phyloP scores from a whole-genome alignment of 2,113 vertebrate genomes.

The Asarcornis scutulata region DNA sequence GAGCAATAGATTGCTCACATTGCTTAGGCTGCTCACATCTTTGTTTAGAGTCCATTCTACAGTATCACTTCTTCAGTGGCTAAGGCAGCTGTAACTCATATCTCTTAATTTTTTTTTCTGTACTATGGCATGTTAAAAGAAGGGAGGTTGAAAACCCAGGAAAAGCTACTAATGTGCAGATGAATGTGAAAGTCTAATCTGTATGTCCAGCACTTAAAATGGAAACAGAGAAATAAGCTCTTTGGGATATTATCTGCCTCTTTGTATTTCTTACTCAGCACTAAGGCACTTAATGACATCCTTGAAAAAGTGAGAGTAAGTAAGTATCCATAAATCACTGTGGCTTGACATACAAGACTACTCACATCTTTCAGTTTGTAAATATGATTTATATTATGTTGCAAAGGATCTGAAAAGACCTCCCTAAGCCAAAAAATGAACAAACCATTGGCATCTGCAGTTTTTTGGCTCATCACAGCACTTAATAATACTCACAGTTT shows the following conservation, averaged over 20 bases:
- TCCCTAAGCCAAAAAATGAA: neutral
- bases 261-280: neutral
- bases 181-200: neutral
- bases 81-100: neutral
- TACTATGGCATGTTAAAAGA: neutral
- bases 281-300: constrained; percentile 2
- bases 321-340: constrained; percentile 28
- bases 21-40: neutral
- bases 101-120: constrained; percentile 20
- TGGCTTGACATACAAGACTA: neutral
- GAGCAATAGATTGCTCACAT: neutral
- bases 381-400: constrained; percentile 6
- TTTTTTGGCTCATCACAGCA: neutral
- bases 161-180: neutral
- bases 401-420: neutral
- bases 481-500: neutral
- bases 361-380: constrained; percentile 19
- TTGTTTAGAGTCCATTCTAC: neutral
- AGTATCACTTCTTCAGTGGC: neutral
- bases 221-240: neutral
- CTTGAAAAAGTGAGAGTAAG: neutral
- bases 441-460: neutral
- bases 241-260: neutral
- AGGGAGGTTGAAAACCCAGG: neutral
- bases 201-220: neutral